Percentiles rank a stretch among this genome's conserved stretches.
phyloP scores from a whole-genome alignment of 1,140 invertebrate species.

The Aethina tumida region DNA sequence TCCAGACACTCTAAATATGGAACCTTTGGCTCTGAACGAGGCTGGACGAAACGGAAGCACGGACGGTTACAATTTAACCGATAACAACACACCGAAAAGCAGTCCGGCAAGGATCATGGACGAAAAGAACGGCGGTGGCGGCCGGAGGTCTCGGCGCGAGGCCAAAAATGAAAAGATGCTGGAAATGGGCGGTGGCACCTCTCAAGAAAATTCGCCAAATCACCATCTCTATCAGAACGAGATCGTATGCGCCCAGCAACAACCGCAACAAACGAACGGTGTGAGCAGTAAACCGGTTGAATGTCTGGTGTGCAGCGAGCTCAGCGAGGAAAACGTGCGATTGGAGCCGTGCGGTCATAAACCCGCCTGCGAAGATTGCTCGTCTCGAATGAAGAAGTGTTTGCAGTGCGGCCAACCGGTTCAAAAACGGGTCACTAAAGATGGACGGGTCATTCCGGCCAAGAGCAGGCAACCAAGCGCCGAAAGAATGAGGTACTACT shows the following conservation, averaged over 20 bases:
- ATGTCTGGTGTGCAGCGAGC: conserved; percentile 65
- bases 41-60: conserved; percentile 9
- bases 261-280: conserved; percentile 8
- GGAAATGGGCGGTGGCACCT: conserved; percentile 27
- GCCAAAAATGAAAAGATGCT: conserved; percentile 21
- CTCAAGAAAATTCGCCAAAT: conserved; percentile 30
- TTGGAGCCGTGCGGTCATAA: conserved; percentile 69
- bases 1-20: conserved; percentile 16
- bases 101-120: conserved; percentile 14
- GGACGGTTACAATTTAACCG: conserved; percentile 31
- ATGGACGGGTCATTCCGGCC: conserved; percentile 39
- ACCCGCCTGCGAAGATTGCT: conserved; percentile 68
- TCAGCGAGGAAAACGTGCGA: conserved; percentile 47
- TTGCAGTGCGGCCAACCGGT: conserved; percentile 56
- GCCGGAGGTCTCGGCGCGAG: conserved; percentile 23
- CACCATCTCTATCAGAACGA: conserved; percentile 34
- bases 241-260: conserved; percentile 16
- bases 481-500: conserved; percentile 55
- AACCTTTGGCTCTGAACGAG: conserved; percentile 20
- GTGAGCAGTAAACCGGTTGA: conserved; percentile 40
- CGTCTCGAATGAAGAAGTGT: conserved; percentile 71
- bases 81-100: conserved; percentile 24
- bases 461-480: conserved; percentile 48
- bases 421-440: conserved; percentile 41
- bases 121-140: conserved; percentile 15